A percentile compares a stretch with the other conserved stretches of the same genome.
phyloP scores from a whole-genome alignment of 1,140 invertebrate species.

The Magallana gigas region DNA sequence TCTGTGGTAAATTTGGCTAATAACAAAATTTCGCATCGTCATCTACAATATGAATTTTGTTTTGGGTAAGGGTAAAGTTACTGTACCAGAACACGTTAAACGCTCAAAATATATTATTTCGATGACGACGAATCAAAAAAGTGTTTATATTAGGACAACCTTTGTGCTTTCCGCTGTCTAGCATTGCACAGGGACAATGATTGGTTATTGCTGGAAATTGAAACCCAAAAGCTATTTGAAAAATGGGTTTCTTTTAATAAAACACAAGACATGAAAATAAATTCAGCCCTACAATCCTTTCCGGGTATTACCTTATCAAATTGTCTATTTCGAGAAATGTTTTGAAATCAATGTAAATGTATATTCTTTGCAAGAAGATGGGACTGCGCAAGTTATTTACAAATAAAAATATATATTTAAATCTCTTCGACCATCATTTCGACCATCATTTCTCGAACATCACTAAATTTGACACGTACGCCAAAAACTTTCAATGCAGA shows the following conservation, averaged over 20 bases:
- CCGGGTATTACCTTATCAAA: not conserved
- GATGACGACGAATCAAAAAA: not conserved
- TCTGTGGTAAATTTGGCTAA: not conserved
- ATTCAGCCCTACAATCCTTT: not conserved
- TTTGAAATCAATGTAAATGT: conserved; percentile 43
- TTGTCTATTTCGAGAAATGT: conserved; percentile 33
- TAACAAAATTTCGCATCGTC: conserved; percentile 33
- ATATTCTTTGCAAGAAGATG: not conserved
- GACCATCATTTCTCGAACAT: conserved; percentile 43
- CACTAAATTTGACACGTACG: not conserved
- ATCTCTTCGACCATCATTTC: conserved; percentile 38
- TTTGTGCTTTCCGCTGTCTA: conserved; percentile 49
- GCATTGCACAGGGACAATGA: not conserved
- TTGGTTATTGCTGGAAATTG: not conserved
- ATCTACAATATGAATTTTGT: conserved; percentile 5
- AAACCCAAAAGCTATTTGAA: not conserved
- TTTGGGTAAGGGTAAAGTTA: not conserved
- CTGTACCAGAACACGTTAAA: conserved; percentile 1
- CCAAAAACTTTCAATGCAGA: conserved; percentile 21
- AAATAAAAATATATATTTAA: conserved; percentile 38
- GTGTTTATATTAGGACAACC: conserved; percentile 29
- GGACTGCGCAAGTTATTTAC: not conserved
- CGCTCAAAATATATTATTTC: not conserved
- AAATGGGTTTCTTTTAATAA: not conserved
- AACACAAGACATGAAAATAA: not conserved